A percentile compares a stretch with the other conserved stretches of the same genome.
Evolutionary conservation across 2,113 vertebrate species (phyloP).

Genomic region (Halcyon malimbica): DNA sequence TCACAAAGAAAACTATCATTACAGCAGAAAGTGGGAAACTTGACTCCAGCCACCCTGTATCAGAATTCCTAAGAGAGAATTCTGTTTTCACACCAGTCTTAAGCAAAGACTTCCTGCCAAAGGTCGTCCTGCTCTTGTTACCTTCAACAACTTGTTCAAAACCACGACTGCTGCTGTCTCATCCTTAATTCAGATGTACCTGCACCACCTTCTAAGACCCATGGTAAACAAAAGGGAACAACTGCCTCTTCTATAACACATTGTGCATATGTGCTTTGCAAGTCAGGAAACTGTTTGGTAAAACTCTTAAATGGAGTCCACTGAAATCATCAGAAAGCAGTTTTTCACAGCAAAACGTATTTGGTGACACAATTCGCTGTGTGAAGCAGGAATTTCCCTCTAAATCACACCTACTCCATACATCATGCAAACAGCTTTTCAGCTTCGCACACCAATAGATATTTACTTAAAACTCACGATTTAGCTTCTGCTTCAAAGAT

Average conservation of each 20-base stretch:
- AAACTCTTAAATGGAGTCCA: background rate
- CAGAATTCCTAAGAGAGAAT: background rate
- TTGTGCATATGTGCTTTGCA: fast-evolving
- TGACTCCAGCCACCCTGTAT: background rate
- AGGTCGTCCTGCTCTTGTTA: background rate
- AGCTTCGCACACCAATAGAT: fast-evolving
- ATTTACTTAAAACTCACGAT: background rate
- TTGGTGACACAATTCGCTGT: background rate
- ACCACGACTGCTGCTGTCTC: fast-evolving
- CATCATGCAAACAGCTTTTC: background rate
- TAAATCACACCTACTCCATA: background rate
- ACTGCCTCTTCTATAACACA: fast-evolving
- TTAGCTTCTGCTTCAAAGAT: background rate
- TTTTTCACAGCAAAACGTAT: background rate
- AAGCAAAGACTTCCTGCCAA: background rate
- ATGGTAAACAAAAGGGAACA: background rate
- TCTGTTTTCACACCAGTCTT: background rate
- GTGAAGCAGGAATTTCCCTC: background rate
- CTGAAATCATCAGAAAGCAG: background rate
- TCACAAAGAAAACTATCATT: background rate
- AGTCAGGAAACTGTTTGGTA: background rate
- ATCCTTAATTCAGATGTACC: background rate
- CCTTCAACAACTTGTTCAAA: background rate
- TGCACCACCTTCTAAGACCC: background rate
- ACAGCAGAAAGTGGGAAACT: fast-evolving